A percentile compares a stretch with the other conserved stretches of the same genome.
phyloP scores from a whole-genome alignment of 2,888 invertebrate species.

The Drosophila rellima region DNA sequence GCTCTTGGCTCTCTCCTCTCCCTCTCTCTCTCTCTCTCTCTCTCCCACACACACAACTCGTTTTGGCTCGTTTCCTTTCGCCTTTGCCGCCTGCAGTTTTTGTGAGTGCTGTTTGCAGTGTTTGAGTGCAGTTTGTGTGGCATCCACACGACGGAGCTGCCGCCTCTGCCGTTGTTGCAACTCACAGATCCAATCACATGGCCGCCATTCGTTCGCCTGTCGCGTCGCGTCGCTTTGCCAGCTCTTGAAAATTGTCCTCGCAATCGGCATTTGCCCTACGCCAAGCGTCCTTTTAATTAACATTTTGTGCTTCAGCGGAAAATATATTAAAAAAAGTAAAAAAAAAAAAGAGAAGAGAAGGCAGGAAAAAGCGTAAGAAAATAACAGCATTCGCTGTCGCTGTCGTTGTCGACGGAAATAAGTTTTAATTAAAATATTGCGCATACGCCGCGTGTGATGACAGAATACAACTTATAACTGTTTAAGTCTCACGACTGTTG shows the following conservation, averaged over 20 bases:
- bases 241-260: constrained; percentile 35
- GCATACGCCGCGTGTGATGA: constrained; percentile 32
- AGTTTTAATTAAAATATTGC: constrained; percentile 67
- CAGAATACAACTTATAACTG: constrained; percentile 3
- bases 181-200: constrained; percentile 67
- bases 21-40: constrained; percentile 6
- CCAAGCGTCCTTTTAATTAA: constrained; percentile 48
- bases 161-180: constrained; percentile 44
- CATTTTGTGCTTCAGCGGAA: constrained; percentile 55
- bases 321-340: constrained; percentile 19
- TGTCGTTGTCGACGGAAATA: constrained; percentile 24
- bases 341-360: not conserved
- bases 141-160: constrained; percentile 20
- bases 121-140: constrained; percentile 60
- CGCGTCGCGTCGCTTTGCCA: constrained; percentile 51
- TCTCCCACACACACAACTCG: constrained; percentile 20
- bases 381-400: constrained; percentile 20
- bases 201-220: constrained; percentile 64
- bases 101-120: constrained; percentile 31
- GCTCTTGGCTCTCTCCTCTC: constrained; percentile 12
- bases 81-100: constrained; percentile 44
- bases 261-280: constrained; percentile 17
- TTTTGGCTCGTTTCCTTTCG: constrained; percentile 34
- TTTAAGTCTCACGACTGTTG: constrained; percentile 4
- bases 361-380: constrained; percentile 9